These are phyloP conservation scores for Peromyscus maniculatus DNA, from an alignment of 2,113 vertebrate genomes.

Conservation along the genomic window DNA sequence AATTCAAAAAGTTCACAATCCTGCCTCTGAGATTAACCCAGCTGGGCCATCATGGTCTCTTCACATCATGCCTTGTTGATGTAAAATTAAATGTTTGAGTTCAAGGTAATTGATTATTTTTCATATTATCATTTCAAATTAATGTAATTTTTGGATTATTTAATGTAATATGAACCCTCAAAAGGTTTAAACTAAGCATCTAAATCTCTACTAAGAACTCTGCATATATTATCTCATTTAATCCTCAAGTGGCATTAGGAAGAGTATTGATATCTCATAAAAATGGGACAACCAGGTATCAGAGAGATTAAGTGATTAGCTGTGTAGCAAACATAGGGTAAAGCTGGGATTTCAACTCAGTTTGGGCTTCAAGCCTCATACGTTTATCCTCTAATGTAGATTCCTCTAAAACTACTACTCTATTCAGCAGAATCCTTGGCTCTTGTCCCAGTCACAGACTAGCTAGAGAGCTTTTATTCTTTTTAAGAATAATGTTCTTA, in stretches of 20 bases:
- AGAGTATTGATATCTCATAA: slow-evolving; percentile 33
- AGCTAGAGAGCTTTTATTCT: background rate
- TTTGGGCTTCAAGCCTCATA: slow-evolving; percentile 21
- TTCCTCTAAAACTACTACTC: background rate
- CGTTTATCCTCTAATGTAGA: slow-evolving; percentile 14
- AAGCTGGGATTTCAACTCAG: slow-evolving; percentile 1
- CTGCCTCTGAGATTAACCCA: background rate
- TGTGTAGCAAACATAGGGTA: background rate
- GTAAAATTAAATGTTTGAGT: background rate
- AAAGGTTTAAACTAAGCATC: slow-evolving; percentile 34
- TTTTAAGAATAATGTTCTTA: slow-evolving; percentile 25
- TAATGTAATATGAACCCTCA: slow-evolving; percentile 17
- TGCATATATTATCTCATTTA: slow-evolving; percentile 50
- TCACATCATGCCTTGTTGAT: background rate
- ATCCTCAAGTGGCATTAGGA: slow-evolving; percentile 43
- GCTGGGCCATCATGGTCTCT: background rate
- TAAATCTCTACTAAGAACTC: slow-evolving; percentile 16
- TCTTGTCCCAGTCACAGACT: slow-evolving; percentile 12
- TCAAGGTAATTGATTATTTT: slow-evolving; percentile 47
- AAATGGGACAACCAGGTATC: slow-evolving; percentile 41
- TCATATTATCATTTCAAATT: slow-evolving; percentile 47
- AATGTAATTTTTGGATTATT: slow-evolving; percentile 40
- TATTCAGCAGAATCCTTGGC: slow-evolving; percentile 34
- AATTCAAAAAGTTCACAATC: background rate
- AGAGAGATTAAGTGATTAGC: slow-evolving; percentile 36